Evolutionary conservation across 2,113 vertebrate species (phyloP).

Genomic region (Odocoileus virginianus): DNA sequence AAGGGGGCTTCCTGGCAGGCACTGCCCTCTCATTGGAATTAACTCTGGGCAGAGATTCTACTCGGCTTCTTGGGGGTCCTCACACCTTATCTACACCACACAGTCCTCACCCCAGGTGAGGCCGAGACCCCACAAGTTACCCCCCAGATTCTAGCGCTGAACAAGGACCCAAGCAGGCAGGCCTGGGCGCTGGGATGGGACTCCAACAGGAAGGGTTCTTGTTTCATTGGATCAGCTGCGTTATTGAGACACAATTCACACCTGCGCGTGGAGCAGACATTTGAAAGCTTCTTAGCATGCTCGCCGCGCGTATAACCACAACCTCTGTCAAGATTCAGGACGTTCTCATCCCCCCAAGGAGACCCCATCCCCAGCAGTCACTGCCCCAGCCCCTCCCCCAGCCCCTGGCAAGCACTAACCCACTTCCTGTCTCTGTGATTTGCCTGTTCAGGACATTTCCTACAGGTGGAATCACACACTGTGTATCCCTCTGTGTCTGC

Average conservation of each 20-base stretch:
- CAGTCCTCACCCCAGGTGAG: neutral
- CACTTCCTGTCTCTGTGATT: neutral
- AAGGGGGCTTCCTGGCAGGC: neutral
- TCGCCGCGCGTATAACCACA: rapidly evolving
- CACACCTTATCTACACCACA: neutral
- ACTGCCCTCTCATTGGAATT: too few species aligned
- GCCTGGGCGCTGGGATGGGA: rapidly evolving
- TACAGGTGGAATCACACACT: rapidly evolving
- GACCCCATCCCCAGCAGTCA: rapidly evolving
- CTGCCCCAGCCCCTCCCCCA: neutral
- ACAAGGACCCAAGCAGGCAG: rapidly evolving
- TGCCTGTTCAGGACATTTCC: neutral
- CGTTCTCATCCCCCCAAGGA: neutral
- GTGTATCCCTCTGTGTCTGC: too few species aligned
- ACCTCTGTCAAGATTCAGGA: neutral
- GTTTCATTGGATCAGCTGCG: rapidly evolving
- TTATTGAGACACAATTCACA: neutral
- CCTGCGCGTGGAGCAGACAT: rapidly evolving
- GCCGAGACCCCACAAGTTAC: neutral
- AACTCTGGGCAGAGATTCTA: neutral
- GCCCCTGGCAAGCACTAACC: too few species aligned
- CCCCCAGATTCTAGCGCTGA: rapidly evolving
- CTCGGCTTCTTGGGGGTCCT: neutral
- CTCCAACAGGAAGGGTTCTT: rapidly evolving
- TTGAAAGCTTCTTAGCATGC: rapidly evolving